Evolutionary conservation across 2,888 invertebrate species (phyloP).

Genomic region (Amorpha juglandis): DNA sequence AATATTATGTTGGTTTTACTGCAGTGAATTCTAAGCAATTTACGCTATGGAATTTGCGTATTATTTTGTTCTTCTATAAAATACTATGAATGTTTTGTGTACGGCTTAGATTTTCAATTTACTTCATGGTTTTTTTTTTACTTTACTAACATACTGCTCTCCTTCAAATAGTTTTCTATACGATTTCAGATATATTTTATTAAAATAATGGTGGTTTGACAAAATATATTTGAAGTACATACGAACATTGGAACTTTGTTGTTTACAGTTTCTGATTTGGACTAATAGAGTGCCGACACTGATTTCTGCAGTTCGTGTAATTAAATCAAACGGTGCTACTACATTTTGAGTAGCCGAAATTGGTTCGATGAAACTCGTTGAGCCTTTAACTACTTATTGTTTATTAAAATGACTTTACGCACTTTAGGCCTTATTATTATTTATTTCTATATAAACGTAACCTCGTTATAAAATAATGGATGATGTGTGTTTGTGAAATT

Average conservation of each 20-base stretch:
- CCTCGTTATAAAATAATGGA: too few relatives aligned
- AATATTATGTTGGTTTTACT: background rate
- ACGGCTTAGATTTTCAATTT: too few relatives aligned
- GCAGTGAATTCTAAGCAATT: constrained; percentile 2
- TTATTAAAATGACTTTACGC: background rate
- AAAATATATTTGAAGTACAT: too few relatives aligned
- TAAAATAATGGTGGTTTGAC: too few relatives aligned
- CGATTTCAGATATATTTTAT: too few relatives aligned
- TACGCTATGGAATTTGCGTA: background rate
- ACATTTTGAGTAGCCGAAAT: background rate
- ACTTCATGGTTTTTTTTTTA: too few relatives aligned
- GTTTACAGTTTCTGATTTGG: background rate
- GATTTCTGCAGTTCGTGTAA: background rate
- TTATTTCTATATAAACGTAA: too few relatives aligned
- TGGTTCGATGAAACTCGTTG: background rate
- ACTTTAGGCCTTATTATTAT: background rate
- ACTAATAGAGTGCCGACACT: background rate
- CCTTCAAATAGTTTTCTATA: too few relatives aligned
- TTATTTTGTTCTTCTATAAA: background rate
- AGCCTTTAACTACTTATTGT: background rate
- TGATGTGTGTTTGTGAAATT: too few relatives aligned
- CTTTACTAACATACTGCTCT: too few relatives aligned
- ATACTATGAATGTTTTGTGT: background rate
- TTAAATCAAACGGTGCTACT: background rate
- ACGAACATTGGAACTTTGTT: too few relatives aligned